Conservation (phyloP, 1,140 invertebrate genomes). For the Drosophila varians region DNA sequence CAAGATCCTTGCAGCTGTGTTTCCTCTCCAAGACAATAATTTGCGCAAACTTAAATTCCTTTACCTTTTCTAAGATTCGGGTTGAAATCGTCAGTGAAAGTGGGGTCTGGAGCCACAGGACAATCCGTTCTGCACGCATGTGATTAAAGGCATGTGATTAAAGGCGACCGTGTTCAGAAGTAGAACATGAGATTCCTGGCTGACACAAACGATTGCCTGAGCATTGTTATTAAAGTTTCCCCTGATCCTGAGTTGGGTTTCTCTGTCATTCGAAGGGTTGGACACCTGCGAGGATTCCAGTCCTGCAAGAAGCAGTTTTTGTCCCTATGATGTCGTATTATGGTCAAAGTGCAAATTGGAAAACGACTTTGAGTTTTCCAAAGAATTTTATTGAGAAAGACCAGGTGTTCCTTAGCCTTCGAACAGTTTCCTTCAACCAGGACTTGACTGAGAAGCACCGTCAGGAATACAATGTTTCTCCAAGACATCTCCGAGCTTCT, state of each 20-base stretch:
- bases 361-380: not conserved
- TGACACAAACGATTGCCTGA: no score
- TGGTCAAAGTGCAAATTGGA: not conserved
- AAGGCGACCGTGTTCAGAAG: not conserved
- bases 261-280: not conserved
- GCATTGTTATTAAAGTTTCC: no score
- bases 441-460: not conserved
- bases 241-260: not conserved
- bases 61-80: not conserved
- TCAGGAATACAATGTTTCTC: not conserved
- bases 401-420: not conserved
- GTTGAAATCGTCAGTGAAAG: not conserved
- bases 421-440: not conserved
- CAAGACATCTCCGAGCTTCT: not conserved
- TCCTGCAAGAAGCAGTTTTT: not conserved
- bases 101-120: not conserved
- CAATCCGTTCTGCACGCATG: not conserved
- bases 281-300: not conserved
- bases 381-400: not conserved
- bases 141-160: not conserved
- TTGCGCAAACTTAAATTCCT: not conserved
- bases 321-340: not conserved
- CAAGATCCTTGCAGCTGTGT: not conserved
- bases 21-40: not conserved
- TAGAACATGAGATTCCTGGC: no score